phyloP scores from a whole-genome alignment of 2,797 vertebrate species.

The Semotilus atromaculatus region DNA sequence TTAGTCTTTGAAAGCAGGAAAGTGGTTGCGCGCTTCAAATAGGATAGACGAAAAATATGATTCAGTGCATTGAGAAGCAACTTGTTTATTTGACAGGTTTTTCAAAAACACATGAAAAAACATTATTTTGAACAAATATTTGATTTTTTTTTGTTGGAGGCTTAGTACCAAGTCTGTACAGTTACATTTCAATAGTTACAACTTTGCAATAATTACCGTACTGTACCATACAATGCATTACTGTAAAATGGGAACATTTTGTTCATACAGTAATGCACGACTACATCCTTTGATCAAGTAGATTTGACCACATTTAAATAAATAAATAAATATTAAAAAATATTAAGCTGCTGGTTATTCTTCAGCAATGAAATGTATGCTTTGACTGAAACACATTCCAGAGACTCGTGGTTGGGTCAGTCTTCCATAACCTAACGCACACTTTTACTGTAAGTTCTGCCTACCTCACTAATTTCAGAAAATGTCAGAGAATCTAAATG shows the following conservation, averaged over 20 bases:
- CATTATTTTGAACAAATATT: not conserved
- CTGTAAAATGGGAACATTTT: not conserved
- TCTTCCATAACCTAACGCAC: constrained; percentile 55
- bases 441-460: constrained; percentile 26
- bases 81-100: not conserved
- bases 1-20: not conserved
- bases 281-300: not conserved
- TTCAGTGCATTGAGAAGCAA: not conserved
- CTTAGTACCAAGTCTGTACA: not conserved
- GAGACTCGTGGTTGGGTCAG: constrained; percentile 71
- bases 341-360: constrained; percentile 70
- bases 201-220: not conserved
- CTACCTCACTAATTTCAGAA: constrained; percentile 4
- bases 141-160: not conserved
- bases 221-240: not conserved
- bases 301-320: constrained; percentile 4
- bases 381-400: constrained; percentile 86
- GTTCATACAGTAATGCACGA: not conserved
- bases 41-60: not conserved
- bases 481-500: constrained; percentile 26
- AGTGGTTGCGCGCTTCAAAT: not conserved
- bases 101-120: not conserved
- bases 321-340: constrained; percentile 24
- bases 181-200: not conserved
- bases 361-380: constrained; percentile 75